These are phyloP conservation scores for Tetanocera ferruginea DNA, from an alignment of 2,888 invertebrate genomes.

Conservation along the genomic window DNA sequence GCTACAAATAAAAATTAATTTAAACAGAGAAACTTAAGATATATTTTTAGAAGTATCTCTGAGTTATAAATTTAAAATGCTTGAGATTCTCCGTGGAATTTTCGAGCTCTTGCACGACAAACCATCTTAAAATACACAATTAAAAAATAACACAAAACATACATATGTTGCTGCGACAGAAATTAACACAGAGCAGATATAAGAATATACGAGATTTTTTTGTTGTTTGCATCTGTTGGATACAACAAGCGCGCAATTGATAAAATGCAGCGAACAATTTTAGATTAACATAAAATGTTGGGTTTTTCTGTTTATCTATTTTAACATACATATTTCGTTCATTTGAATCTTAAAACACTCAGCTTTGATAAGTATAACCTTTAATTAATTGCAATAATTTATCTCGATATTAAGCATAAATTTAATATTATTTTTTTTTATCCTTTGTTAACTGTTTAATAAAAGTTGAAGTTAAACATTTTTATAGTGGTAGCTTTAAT, in stretches of 20 bases:
- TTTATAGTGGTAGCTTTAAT: constrained; percentile 10
- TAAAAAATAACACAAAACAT: background rate
- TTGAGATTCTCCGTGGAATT: background rate
- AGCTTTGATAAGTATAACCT: constrained; percentile 21
- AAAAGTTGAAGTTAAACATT: background rate
- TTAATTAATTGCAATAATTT: constrained; percentile 19
- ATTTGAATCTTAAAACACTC: constrained; percentile 14
- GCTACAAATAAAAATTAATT: too few species aligned
- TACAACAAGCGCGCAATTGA: background rate
- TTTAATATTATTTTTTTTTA: constrained; percentile 39
- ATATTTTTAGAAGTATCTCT: constrained; percentile 3
- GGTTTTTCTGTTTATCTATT: background rate
- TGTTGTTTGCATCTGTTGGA: too few species aligned
- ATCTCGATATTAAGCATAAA: constrained; percentile 39
- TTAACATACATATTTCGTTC: background rate
- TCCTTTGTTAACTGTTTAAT: constrained; percentile 37
- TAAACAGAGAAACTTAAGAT: background rate
- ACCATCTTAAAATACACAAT: background rate
- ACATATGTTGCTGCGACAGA: background rate
- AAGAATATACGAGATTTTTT: too few species aligned
- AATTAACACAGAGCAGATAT: too few species aligned
- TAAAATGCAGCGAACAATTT: constrained; percentile 15
- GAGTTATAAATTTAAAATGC: background rate
- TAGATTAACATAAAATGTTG: background rate
- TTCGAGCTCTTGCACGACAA: background rate